Conservation (phyloP, 1,140 invertebrate genomes). For the Zaprionus ghesquierei region DNA sequence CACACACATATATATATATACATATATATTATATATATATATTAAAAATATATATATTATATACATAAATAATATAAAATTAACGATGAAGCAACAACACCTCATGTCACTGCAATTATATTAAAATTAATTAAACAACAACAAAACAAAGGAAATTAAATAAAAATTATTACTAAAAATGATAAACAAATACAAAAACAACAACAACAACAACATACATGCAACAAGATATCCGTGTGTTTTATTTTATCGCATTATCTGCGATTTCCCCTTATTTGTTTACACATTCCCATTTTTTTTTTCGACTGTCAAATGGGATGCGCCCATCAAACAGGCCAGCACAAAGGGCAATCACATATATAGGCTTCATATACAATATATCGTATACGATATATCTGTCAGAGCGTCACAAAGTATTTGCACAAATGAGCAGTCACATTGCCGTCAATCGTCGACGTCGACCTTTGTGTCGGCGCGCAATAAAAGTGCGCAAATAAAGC, state of each 20-base stretch:
- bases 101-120: slow-evolving; percentile 81
- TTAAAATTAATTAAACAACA: slow-evolving; percentile 78
- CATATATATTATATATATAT: slow-evolving; percentile 33
- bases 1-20: slow-evolving; percentile 1
- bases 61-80: slow-evolving; percentile 61
- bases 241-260: slow-evolving; percentile 42
- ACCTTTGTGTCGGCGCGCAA: slow-evolving; percentile 14
- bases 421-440: slow-evolving; percentile 33
- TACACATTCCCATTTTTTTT: background rate
- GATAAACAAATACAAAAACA: slow-evolving; percentile 26
- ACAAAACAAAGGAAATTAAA: slow-evolving; percentile 78
- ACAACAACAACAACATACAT: slow-evolving; percentile 37
- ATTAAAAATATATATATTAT: slow-evolving; percentile 29
- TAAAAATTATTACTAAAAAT: slow-evolving; percentile 80
- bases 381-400: background rate
- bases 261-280: slow-evolving; percentile 12
- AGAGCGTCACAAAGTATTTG: slow-evolving; percentile 14
- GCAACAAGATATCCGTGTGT: slow-evolving; percentile 59
- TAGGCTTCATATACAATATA: background rate
- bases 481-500: slow-evolving; percentile 28
- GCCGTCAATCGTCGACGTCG: background rate
- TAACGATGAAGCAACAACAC: slow-evolving; percentile 79
- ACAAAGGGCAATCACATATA: slow-evolving; percentile 6
- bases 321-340: slow-evolving; percentile 3
- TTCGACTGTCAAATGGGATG: slow-evolving; percentile 11